Evolutionary conservation across 1,140 invertebrate genomes (phyloP).

Genomic region (Drosophila biarmipes): DNA sequence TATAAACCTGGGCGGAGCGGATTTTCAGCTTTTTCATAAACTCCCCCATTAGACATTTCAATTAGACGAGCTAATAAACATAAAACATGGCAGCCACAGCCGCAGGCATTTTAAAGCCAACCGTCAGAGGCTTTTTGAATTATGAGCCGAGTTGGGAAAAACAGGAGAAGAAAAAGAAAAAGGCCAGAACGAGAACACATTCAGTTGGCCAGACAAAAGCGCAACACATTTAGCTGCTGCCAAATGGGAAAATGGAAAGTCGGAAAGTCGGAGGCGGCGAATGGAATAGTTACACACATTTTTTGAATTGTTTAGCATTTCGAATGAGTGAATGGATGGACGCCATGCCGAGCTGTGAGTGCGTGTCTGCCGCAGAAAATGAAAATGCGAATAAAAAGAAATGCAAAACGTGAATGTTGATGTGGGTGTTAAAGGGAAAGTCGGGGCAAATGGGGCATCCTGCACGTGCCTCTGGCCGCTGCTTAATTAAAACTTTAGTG

Average conservation of each 20-base stretch:
- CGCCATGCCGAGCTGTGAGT: conserved; percentile 34
- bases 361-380: conserved; percentile 45
- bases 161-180: neutral
- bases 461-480: conserved; percentile 32
- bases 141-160: conserved; percentile 38
- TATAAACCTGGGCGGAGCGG: conserved; percentile 2
- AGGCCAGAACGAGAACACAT: conserved; percentile 41
- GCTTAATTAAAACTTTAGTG: conserved; percentile 79
- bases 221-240: conserved; percentile 61
- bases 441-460: neutral
- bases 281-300: conserved; percentile 73
- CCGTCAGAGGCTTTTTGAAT: conserved; percentile 50
- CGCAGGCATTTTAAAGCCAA: conserved; percentile 45
- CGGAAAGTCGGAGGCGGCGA: conserved; percentile 3
- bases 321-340: conserved; percentile 48
- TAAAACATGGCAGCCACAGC: conserved; percentile 50
- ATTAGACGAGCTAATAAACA: conserved; percentile 78
- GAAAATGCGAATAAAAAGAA: conserved; percentile 28
- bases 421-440: neutral
- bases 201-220: conserved; percentile 58
- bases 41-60: conserved; percentile 54
- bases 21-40: conserved; percentile 22
- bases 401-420: conserved; percentile 7
- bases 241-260: conserved; percentile 7
- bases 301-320: conserved; percentile 71